A percentile compares a stretch with the other conserved stretches of the same genome.
Conservation (phyloP, 2,113 vertebrate species). For the Cromileptes altivelis region DNA sequence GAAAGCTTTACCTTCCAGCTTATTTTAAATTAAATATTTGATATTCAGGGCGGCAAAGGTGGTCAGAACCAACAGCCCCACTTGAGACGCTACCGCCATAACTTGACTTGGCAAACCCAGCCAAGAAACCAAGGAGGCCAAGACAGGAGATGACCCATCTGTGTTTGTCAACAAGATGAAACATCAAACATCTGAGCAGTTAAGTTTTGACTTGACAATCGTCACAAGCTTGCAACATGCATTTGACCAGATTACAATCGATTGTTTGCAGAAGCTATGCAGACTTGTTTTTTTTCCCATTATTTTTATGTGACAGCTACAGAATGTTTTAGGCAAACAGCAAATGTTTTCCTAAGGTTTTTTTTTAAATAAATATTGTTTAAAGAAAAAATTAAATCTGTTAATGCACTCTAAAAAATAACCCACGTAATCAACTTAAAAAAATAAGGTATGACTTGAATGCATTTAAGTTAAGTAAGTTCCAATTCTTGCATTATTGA, state of each 20-base stretch:
- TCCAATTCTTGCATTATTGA: too few relatives aligned
- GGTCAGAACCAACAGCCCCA: constrained; percentile 95
- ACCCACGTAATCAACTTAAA: too few relatives aligned
- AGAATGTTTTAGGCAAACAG: constrained; percentile 96
- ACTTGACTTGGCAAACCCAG: constrained; percentile 96
- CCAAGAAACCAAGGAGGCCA: constrained; percentile 95
- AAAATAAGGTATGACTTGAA: too few relatives aligned
- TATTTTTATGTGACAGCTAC: constrained; percentile 95
- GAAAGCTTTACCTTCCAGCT: too few relatives aligned
- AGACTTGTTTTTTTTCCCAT: constrained; percentile 96
- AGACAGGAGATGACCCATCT: constrained; percentile 89
- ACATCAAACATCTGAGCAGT: constrained; percentile 99
- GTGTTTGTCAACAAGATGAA: constrained; percentile 98
- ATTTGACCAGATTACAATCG: constrained; percentile 98
- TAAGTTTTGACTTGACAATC: constrained; percentile 99
- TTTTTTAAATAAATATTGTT: constrained; percentile 99
- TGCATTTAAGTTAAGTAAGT: too few relatives aligned
- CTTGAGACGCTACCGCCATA: constrained; percentile 95
- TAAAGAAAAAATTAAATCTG: constrained; percentile 99
- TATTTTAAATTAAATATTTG: too few relatives aligned
- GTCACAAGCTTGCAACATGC: constrained; percentile 99
- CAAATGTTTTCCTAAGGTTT: constrained; percentile 92
- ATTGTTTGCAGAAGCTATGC: constrained; percentile 99
- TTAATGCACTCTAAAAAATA: constrained; percentile 66
- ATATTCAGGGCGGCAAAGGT: constrained; percentile 90